Evolutionary conservation across 2,113 vertebrate species (phyloP).

Genomic region (Bubalus kerabau): DNA sequence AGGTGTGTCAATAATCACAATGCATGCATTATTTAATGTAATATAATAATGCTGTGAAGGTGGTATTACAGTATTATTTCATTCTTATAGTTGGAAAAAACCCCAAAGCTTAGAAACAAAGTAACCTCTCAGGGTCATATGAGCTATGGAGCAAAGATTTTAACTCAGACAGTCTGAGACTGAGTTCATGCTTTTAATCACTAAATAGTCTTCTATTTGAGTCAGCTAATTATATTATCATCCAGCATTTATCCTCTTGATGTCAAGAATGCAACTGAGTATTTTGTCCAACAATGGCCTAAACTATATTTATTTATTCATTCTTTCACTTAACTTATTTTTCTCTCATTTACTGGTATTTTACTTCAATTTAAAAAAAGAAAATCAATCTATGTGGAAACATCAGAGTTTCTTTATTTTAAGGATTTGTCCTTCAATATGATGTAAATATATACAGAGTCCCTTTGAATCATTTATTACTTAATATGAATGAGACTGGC

Average conservation of each 20-base stretch:
- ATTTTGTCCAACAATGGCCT: background rate
- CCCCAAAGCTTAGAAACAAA: background rate
- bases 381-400: background rate
- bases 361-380: background rate
- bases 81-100: background rate
- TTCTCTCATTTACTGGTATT: background rate
- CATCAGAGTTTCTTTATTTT: background rate
- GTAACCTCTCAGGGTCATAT: background rate
- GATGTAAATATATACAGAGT: background rate
- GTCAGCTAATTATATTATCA: background rate
- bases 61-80: background rate
- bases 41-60: background rate
- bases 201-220: background rate
- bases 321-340: background rate
- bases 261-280: background rate
- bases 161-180: background rate
- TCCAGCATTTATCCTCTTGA: background rate
- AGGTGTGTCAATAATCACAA: background rate
- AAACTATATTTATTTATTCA: background rate
- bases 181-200: background rate
- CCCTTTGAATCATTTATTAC: background rate
- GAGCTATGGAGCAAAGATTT: background rate
- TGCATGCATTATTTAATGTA: background rate
- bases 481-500: background rate
- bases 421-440: background rate